Conservation (phyloP, 2,113 vertebrate genomes). For the Sceloporus undulatus region DNA sequence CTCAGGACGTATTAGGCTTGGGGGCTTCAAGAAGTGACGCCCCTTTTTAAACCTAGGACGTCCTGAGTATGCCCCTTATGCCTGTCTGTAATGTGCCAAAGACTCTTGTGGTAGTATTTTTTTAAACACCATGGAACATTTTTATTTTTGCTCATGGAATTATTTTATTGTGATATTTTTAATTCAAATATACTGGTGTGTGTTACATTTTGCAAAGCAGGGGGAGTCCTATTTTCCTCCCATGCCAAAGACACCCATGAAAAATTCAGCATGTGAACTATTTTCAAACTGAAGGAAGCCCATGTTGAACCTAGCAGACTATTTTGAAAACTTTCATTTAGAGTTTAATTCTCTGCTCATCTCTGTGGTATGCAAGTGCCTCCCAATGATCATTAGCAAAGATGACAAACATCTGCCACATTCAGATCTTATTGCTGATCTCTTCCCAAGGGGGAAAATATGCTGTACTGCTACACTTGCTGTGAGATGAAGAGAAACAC, state of each 20-base stretch:
- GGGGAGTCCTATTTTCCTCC: neutral
- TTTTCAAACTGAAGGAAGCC: neutral
- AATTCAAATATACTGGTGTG: neutral
- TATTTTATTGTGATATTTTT: neutral
- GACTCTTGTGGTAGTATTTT: neutral
- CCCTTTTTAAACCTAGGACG: no score
- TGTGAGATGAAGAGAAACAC: slow-evolving; percentile 7
- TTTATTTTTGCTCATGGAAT: neutral
- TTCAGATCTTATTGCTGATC: neutral
- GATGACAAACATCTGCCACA: slow-evolving; percentile 19
- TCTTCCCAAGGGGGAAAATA: neutral
- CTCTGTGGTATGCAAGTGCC: slow-evolving; percentile 13
- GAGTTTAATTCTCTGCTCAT: slow-evolving; percentile 4
- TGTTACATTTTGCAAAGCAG: neutral
- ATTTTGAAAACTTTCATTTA: slow-evolving; percentile 2
- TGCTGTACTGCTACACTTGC: neutral
- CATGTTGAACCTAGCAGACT: neutral
- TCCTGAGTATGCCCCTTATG: no score
- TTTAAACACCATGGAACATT: neutral
- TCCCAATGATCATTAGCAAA: slow-evolving; percentile 7
- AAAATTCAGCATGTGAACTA: neutral
- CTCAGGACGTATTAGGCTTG: no score
- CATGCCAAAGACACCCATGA: neutral
- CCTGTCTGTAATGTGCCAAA: no score
- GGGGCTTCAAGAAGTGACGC: no score